Evolutionary conservation across 2,888 invertebrate species (phyloP), one percentile per base, ranked within the genome.

Genomic region (Pachliopta kotzebuea): DNA sequence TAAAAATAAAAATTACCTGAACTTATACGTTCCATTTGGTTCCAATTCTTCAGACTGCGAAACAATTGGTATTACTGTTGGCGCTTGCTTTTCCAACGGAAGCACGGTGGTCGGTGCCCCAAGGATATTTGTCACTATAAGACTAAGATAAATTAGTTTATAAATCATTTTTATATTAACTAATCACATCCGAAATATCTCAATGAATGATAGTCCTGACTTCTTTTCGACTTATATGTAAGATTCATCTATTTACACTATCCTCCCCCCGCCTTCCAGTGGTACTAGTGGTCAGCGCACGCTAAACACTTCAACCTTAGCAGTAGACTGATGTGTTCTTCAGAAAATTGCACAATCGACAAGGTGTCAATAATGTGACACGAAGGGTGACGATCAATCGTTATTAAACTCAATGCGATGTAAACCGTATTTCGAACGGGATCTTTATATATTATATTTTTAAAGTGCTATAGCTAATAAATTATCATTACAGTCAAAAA

Each of bases 221-320:
- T 82, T 77, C 79, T 78, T 80, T 76, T 79, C 74, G 81, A 86
- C 86, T 79, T 91, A 88, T 91, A 90, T 85, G 90, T 90, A 89
- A 86, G 84, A 76, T 74, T 86, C 86, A 87, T 84, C 82, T 91
- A 90, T 91, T 91, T 88, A 84, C 91, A 86, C 83, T 89, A 85
- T 76, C 82, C 86, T 85, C 88, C 90, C 90, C 89, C 88, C 90
- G 84, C 89, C 78, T 83, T 83, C 83, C 84, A 83, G 80, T 80
- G 82, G 79, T 78, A 67, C 70, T 74, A 81, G 80, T 84, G 84
- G n/a, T 86, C 83, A 84, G 81, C 80, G 78, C 76, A 79, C 83
- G 91, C 91, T 91, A 91, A 91, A 87, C 86, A 85, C 83, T 90
- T 90, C 90, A 91, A 88, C 90, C 91, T 91, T 91, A 90, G 78